Base-by-base conservation (phyloP, 92 coral and sea anemone genomes). In the Umimayanthus chanpuru region DNA sequence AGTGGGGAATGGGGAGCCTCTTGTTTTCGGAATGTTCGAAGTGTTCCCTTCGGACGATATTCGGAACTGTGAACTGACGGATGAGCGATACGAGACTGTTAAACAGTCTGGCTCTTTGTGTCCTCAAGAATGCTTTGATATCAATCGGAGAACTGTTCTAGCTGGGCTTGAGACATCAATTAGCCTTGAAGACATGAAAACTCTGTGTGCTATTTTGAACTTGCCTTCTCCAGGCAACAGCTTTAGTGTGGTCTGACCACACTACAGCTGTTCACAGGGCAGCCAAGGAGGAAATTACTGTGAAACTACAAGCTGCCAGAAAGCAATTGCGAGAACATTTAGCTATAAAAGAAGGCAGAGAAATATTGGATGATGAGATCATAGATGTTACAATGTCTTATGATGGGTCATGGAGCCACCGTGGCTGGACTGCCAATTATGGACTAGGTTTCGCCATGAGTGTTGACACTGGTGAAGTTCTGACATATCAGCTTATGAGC, bases 351-450 rank as follows among this genome's bases (percentile, higher is more conserved):
- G 16, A 44, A n/a, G 18, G n/a, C 53, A 49, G 67, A 49, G 67
- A 79, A 58, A 49, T 26, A 18, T 26, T 39, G 4, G 68, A 79
- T 12, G 66, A 58, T 18, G 68, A 79, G 23, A 18, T 78, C 20
- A 21, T 79, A 1, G 39, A 79, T 79, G 84, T 79, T 21, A 3
- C 68, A n/a, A n/a, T 47, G 84, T 79, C 66, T 26, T 79, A 26
- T 79, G 84, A 78, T 79, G 84, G 83, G 43, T 25, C 68, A 49
- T 79, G 84, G 68, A 79, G 84, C 10, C 67, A 30, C 12, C 67
- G 84, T 4, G 84, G 40, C 66, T 79, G 68, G 84, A 79, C 84
- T 14, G 84, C 39, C 6, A 79, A 79, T 58, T 79, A 49, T 79
- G 64, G 40, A 23, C 21, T 79, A 9, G 84, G 68, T 16, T 79